Percentiles rank a stretch among this genome's conserved stretches.
Evolutionary conservation across 2,797 vertebrate genomes (phyloP).

Genomic region (Nyctibius grandis): DNA sequence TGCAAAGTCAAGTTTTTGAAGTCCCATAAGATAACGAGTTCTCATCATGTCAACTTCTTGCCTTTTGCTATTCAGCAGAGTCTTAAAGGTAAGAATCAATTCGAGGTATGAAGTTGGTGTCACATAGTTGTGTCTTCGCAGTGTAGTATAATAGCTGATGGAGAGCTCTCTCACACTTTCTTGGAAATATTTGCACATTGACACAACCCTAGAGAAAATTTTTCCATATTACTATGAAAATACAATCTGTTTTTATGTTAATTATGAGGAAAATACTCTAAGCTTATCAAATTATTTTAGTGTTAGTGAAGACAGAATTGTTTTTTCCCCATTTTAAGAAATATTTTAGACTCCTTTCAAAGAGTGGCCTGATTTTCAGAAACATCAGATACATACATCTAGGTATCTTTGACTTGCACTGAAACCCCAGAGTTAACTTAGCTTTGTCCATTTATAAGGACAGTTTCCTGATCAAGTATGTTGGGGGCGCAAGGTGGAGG

Average conservation of each 20-base stretch:
- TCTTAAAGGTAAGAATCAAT: conserved; percentile 91
- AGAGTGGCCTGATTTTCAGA: neutral
- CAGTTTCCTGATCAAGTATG: neutral
- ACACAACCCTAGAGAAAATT: conserved; percentile 81
- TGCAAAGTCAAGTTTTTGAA: conserved; percentile 91
- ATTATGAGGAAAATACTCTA: neutral
- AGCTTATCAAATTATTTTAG: neutral
- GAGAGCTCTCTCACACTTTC: conserved; percentile 84
- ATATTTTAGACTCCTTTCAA: neutral
- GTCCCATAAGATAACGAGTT: conserved; percentile 85
- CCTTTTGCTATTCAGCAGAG: conserved; percentile 83
- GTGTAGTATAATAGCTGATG: conserved; percentile 75
- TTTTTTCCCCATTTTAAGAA: neutral
- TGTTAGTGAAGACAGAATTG: neutral
- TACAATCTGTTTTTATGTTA: neutral
- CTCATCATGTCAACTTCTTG: conserved; percentile 83
- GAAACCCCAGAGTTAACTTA: neutral
- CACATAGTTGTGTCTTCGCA: conserved; percentile 91
- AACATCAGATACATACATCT: neutral
- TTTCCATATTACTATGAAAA: neutral
- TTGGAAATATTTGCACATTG: conserved; percentile 92
- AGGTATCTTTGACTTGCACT: neutral
- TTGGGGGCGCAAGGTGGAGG: fast-evolving
- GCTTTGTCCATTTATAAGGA: neutral
- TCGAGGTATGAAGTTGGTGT: conserved; percentile 94